Percentiles rank a stretch among this genome's conserved stretches.
These are phyloP conservation scores for Boulengeromyrus knoepffleri DNA, from an alignment of 2,113 vertebrate species.

Conservation along the genomic window DNA sequence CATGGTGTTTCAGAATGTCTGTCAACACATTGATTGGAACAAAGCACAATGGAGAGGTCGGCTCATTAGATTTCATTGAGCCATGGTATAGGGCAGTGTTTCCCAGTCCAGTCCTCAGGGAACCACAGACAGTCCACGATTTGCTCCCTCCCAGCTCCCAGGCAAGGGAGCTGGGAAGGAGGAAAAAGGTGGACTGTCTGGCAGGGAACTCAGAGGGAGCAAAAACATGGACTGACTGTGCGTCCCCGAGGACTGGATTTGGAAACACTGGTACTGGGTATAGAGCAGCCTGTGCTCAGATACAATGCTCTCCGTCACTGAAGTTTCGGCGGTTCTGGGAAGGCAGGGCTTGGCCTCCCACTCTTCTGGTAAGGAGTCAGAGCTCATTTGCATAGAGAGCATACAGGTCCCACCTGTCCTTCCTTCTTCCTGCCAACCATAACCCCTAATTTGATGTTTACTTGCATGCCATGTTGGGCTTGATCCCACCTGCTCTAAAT, in stretches of 20 bases:
- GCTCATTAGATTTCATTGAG: background rate
- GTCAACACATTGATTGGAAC: background rate
- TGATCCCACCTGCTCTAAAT: background rate
- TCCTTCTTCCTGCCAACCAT: background rate
- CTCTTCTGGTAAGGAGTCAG: background rate
- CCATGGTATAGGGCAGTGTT: background rate
- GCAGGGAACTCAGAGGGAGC: background rate
- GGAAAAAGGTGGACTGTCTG: background rate
- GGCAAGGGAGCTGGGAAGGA: no score
- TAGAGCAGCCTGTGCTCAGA: background rate
- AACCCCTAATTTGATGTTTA: background rate
- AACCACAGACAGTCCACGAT: background rate
- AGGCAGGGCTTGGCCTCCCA: background rate
- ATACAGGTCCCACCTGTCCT: background rate
- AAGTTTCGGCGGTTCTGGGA: background rate
- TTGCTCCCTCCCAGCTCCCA: no score
- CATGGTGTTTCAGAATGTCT: background rate
- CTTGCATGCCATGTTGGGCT: background rate
- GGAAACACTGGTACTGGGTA: background rate
- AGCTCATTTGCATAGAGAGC: background rate
- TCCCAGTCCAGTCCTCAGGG: background rate
- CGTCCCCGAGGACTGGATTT: background rate
- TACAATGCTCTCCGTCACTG: background rate
- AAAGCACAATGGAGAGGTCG: background rate
- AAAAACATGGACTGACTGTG: background rate